phyloP scores from a whole-genome alignment of 2,113 vertebrate genomes.

The Regulus satrapa region DNA sequence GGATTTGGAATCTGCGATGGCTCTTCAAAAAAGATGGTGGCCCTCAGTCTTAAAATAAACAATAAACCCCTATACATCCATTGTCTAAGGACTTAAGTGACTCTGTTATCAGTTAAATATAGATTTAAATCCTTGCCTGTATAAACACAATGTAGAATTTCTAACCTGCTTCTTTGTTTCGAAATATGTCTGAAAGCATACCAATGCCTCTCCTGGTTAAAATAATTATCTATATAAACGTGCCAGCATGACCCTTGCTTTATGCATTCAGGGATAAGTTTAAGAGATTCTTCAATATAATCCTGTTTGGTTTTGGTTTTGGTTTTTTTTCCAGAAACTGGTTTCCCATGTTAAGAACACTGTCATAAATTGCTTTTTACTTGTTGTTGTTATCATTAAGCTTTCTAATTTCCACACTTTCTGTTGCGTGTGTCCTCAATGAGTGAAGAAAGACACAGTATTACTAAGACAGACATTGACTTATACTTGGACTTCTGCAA shows the following conservation, averaged over 20 bases:
- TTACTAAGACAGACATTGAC: neutral
- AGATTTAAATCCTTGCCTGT: neutral
- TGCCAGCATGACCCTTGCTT: neutral
- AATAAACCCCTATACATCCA: neutral
- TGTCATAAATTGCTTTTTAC: neutral
- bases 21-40: neutral
- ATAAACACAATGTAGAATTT: neutral
- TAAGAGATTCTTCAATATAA: neutral
- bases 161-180: neutral
- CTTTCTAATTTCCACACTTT: neutral
- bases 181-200: neutral
- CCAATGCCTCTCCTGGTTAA: neutral
- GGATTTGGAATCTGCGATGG: neutral
- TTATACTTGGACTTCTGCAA: neutral
- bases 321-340: neutral
- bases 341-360: neutral
- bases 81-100: neutral
- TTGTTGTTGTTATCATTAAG: neutral
- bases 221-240: neutral
- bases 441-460: neutral
- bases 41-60: neutral
- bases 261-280: neutral
- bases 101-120: neutral
- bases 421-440: neutral
- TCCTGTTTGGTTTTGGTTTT: neutral